These are phyloP conservation scores for Cyphomyrmex costatus DNA, from an alignment of 1,140 invertebrate genomes.

Conservation along the genomic window DNA sequence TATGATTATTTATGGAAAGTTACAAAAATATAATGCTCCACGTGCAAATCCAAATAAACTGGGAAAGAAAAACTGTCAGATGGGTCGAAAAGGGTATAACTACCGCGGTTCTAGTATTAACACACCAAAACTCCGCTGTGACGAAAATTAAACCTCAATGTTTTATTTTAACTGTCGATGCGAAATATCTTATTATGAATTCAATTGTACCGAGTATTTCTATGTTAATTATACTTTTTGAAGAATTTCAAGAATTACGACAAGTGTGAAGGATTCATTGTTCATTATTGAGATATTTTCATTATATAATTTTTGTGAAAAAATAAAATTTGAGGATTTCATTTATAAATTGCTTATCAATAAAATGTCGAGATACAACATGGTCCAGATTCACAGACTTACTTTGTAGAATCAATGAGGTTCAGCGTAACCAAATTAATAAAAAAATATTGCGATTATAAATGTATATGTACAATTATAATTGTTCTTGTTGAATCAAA, in stretches of 20 bases:
- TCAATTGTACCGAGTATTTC: neutral
- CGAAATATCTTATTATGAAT: neutral
- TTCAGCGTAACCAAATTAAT: neutral
- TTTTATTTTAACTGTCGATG: neutral
- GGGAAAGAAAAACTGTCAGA: too few relatives aligned
- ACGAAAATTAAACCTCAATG: neutral
- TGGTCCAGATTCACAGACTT: neutral
- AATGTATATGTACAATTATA: neutral
- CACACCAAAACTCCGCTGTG: neutral
- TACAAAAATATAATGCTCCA: too few relatives aligned
- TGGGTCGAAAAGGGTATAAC: too few relatives aligned
- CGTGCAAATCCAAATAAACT: too few relatives aligned
- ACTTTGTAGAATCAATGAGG: neutral
- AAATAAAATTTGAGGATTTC: neutral
- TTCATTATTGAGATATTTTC: neutral
- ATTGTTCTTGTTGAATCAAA: neutral
- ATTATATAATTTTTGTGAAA: neutral
- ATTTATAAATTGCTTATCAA: neutral
- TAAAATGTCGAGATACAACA: neutral
- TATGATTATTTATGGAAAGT: too few relatives aligned
- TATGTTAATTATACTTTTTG: neutral
- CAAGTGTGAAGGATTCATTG: neutral
- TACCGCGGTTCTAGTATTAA: neutral
- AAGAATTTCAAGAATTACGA: neutral
- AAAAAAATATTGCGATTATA: neutral